phyloP scores from a whole-genome alignment of 2,113 vertebrate species.

The Syrrhaptes paradoxus region DNA sequence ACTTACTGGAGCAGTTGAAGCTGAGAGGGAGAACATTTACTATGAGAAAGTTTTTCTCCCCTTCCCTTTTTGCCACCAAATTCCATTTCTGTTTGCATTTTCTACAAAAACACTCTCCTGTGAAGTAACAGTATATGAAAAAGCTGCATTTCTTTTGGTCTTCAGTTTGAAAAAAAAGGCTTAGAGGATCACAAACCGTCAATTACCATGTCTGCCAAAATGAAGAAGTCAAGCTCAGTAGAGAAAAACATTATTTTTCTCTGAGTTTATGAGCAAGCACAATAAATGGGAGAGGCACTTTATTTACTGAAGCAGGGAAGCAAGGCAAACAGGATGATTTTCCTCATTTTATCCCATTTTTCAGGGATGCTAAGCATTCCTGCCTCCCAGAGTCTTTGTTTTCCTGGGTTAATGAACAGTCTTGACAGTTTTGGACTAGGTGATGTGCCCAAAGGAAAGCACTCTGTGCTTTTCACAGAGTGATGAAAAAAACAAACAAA shows the following conservation, averaged over 20 bases:
- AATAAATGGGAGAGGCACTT: neutral
- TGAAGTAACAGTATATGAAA: conserved; percentile 18
- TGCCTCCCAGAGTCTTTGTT: neutral
- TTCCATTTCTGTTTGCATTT: conserved; percentile 45
- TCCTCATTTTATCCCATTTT: neutral
- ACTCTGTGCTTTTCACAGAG: neutral
- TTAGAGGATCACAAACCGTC: neutral
- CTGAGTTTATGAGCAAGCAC: neutral
- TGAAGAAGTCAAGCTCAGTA: neutral
- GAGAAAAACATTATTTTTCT: neutral
- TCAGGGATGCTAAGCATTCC: neutral
- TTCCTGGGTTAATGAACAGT: neutral
- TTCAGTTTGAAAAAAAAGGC: neutral
- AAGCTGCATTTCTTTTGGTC: conserved; percentile 6
- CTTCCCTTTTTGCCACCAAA: neutral
- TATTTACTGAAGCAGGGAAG: neutral
- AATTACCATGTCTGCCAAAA: conserved; percentile 23
- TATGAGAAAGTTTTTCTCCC: neutral
- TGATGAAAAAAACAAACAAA: neutral
- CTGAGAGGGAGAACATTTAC: neutral
- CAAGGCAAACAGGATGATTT: neutral
- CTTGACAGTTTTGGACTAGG: neutral
- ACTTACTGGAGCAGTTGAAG: neutral
- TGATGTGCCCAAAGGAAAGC: neutral
- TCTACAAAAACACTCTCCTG: conserved; percentile 27